Evolutionary conservation across 2,888 invertebrate genomes (phyloP).

Genomic region (Drosophila testacea): DNA sequence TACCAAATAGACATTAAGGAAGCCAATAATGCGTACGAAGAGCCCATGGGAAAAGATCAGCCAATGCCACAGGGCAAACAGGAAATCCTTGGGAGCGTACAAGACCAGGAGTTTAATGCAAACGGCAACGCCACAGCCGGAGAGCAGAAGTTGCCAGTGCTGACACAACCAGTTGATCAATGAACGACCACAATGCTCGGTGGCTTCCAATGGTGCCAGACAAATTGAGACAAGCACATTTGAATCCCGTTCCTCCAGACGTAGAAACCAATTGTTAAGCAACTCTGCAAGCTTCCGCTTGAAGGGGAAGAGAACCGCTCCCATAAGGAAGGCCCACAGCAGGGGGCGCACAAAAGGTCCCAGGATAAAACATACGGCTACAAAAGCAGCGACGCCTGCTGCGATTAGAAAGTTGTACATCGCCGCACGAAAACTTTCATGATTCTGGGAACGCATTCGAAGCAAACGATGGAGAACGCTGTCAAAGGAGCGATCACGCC

Average conservation of each 20-base stretch:
- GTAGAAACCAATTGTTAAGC: slow-evolving; percentile 92
- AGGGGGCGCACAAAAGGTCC: slow-evolving; percentile 97
- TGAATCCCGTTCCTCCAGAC: slow-evolving; percentile 88
- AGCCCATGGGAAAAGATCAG: slow-evolving; percentile 82
- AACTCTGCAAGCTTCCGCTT: slow-evolving; percentile 92
- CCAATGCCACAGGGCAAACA: slow-evolving; percentile 86
- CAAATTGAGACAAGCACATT: slow-evolving; percentile 88
- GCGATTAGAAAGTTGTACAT: slow-evolving; percentile 85
- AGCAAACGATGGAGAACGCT: slow-evolving; percentile 83
- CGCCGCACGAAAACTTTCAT: slow-evolving; percentile 84
- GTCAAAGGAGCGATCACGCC: slow-evolving; percentile 84
- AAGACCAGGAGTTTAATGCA: slow-evolving; percentile 80
- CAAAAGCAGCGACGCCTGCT: slow-evolving; percentile 83
- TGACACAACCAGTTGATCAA: slow-evolving; percentile 90
- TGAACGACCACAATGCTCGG: slow-evolving; percentile 91
- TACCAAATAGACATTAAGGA: slow-evolving; percentile 83
- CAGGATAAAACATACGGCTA: slow-evolving; percentile 92
- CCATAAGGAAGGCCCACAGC: slow-evolving; percentile 97
- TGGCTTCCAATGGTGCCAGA: slow-evolving; percentile 90
- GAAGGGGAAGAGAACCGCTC: slow-evolving; percentile 98
- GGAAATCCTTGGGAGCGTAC: slow-evolving; percentile 88
- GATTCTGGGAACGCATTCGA: slow-evolving; percentile 82
- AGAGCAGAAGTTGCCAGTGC: slow-evolving; percentile 88
- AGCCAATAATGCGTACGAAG: slow-evolving; percentile 82
- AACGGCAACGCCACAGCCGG: slow-evolving; percentile 83